Evolutionary conservation across 2,888 invertebrate genomes (phyloP).

Genomic region (Zaprionus lineosus): DNA sequence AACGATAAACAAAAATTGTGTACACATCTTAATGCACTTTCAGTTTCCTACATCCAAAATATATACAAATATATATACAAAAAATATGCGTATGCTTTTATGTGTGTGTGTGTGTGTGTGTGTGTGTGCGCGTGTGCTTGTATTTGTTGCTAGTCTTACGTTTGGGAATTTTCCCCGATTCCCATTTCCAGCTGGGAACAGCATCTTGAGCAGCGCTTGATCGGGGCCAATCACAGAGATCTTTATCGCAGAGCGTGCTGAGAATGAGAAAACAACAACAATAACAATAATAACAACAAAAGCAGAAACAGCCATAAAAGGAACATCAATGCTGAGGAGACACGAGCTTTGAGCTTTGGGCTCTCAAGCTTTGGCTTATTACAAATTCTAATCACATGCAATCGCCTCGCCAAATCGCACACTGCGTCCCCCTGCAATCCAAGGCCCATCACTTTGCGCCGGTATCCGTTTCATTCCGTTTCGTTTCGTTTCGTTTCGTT

Average conservation of each 20-base stretch:
- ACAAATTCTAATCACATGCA: slow-evolving; percentile 77
- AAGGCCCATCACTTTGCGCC: too few species aligned
- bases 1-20: slow-evolving; percentile 17
- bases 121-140: too few species aligned
- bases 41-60: slow-evolving; percentile 44
- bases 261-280: slow-evolving; percentile 34
- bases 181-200: slow-evolving; percentile 28
- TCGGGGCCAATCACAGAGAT: slow-evolving; percentile 43
- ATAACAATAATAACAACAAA: neutral
- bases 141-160: slow-evolving; percentile 56
- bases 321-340: too few species aligned
- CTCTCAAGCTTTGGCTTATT: slow-evolving; percentile 56
- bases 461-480: too few species aligned
- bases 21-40: slow-evolving; percentile 67
- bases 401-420: slow-evolving; percentile 26
- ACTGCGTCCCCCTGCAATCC: neutral
- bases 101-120: too few species aligned
- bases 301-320: slow-evolving; percentile 16
- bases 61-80: neutral
- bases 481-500: slow-evolving; percentile 35
- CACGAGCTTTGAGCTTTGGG: slow-evolving; percentile 39
- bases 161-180: slow-evolving; percentile 31
- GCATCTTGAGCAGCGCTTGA: slow-evolving; percentile 20
- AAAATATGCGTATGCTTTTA: too few species aligned
- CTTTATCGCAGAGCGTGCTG: slow-evolving; percentile 58